phyloP scores from a whole-genome alignment of 2,888 invertebrate species.

The Agrochola circellaris region DNA sequence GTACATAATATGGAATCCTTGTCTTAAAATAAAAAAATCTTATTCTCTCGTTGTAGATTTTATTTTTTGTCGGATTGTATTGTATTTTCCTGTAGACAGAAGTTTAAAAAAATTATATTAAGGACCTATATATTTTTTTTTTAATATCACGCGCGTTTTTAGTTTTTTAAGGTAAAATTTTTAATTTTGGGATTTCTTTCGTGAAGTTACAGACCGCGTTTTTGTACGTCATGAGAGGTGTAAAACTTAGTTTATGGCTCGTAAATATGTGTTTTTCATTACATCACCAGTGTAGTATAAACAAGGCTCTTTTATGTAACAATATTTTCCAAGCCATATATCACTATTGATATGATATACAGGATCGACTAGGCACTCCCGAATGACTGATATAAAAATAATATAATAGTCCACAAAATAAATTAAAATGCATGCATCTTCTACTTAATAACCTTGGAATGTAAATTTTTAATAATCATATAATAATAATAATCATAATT shows the following conservation, averaged over 20 bases:
- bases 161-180: too few species aligned
- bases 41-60: neutral
- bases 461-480: too few species aligned
- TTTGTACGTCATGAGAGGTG: conserved; percentile 1
- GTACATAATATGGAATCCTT: neutral
- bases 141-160: too few species aligned
- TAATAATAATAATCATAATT: too few species aligned
- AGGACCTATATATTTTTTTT: too few species aligned
- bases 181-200: neutral
- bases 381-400: neutral
- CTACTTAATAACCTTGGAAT: too few species aligned
- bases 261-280: conserved; percentile 26
- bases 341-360: neutral
- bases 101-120: too few species aligned
- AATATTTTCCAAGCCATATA: neutral
- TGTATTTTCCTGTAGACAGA: neutral
- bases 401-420: neutral
- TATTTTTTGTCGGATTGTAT: neutral
- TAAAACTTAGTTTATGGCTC: conserved; percentile 30
- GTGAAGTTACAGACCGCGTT: neutral
- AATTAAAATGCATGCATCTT: too few species aligned
- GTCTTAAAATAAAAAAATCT: neutral
- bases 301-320: conserved; percentile 2
- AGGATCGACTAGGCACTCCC: neutral
- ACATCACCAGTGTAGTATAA: neutral